Evolutionary conservation across 37 sponge, comb jelly and placozoan genomes (phyloP), one percentile per base, ranked within the genome.

Genomic region (Spongilla lacustris): DNA sequence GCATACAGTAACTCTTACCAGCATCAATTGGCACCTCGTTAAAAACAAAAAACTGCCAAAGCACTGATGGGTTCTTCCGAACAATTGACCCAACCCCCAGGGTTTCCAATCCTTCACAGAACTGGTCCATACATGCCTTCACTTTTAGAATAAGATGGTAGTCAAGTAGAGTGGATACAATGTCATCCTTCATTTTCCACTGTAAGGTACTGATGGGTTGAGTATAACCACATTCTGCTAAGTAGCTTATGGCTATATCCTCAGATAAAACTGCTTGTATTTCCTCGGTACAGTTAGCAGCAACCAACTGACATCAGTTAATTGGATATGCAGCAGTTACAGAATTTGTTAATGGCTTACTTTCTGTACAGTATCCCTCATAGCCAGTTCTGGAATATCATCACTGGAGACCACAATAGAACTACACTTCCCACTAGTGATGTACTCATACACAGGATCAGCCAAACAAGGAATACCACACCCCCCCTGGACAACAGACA

Each of bases 131-230:
- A 14, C 36, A 41, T 71, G 67, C 26, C 35, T 83, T 83, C 48
- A 83, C 83, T 30, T 71, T 83, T 26, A 25, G 25, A 17, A 83
- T 71, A 26, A 83, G 74, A 67, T 83, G 83, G 71, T 72, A 83
- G 34, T 83, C 69, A 12, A 83, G 24, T 29, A 83, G 24, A 72
- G 83, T 73, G 36, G 26, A 30, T 37, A 32, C 34, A 24, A 83
- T 36, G 41, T 21, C 23, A 28, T 36, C n/a, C 23, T 27, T 36
- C 33, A 67, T 69, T 21, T 25, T 29, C 17, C n/a, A n/a, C n/a
- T 67, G 58, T 22, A 67, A 28, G 34, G 22, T 67, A 29, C 69
- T 67, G 24, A 67, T 69, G n/a, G 81, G 69, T 81, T 81, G 58
- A 22, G 69, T 26, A 81, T 31, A 81, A 17, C 81, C 81, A 81